Percentiles rank a stretch among this genome's conserved stretches.
These are phyloP conservation scores for Eupithecia centaureata DNA, from an alignment of 2,888 invertebrate species.

Conservation along the genomic window DNA sequence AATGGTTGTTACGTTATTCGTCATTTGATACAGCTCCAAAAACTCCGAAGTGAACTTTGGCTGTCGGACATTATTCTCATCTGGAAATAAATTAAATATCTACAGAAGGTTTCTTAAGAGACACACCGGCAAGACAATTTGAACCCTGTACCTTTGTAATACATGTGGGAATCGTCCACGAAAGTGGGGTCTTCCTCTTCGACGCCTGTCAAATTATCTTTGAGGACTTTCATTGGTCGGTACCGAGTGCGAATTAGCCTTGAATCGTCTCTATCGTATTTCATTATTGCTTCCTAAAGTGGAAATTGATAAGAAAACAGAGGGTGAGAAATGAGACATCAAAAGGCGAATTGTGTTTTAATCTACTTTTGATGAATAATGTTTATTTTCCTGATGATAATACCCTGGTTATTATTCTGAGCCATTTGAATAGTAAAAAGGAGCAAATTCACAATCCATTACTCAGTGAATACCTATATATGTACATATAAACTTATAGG, in stretches of 20 bases:
- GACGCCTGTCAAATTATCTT: slow-evolving; percentile 70
- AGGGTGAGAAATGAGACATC: slow-evolving; percentile 35
- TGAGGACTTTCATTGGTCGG: slow-evolving; percentile 77
- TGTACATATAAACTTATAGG: too few relatives aligned
- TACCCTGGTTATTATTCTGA: background rate
- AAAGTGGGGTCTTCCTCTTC: slow-evolving; percentile 75
- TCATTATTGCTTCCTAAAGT: slow-evolving; percentile 68
- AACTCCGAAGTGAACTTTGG: slow-evolving; percentile 72
- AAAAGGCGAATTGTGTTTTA: slow-evolving; percentile 19
- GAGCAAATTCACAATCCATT: too few relatives aligned
- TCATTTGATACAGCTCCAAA: slow-evolving; percentile 69
- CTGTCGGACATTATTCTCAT: slow-evolving; percentile 67
- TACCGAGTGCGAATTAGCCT: slow-evolving; percentile 76
- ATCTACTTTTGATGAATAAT: slow-evolving; percentile 15
- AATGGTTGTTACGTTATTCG: slow-evolving; percentile 72
- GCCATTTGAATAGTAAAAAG: slow-evolving; percentile 1
- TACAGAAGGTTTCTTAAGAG: slow-evolving; percentile 29
- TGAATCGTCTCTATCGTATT: slow-evolving; percentile 72
- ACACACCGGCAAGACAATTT: slow-evolving; percentile 25
- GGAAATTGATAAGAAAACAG: slow-evolving; percentile 46
- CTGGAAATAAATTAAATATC: slow-evolving; percentile 56
- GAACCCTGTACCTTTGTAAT: slow-evolving; percentile 67
- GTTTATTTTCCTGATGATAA: background rate
- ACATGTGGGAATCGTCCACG: slow-evolving; percentile 76
- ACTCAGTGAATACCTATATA: too few relatives aligned